Evolutionary conservation across 1,140 invertebrate genomes (phyloP), one percentile per base, ranked within the genome.

Genomic region (Atta cephalotes): DNA sequence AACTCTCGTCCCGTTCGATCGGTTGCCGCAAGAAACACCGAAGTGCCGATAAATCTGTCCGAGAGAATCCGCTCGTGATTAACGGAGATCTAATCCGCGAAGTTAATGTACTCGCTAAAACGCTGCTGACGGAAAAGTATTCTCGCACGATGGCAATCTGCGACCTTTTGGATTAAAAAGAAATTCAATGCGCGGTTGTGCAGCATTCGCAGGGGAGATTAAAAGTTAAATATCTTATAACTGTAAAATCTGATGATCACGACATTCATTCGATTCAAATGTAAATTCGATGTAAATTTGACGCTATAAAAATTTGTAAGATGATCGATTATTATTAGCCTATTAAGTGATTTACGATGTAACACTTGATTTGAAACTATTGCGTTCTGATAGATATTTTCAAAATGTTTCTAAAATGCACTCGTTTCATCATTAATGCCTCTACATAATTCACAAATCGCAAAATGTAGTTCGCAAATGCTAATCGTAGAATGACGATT

Each of bases 31-130:
- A 70, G 28, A 58, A 81, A 62, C n/a, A 31, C n/a, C 12, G 7
- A 49, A 49, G 14, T 18, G n/a, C 39, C 58, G 56, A 77, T 60
- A 62, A 77, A 76, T 72, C 28, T 58, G 21, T 56, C 51, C 21
- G 62, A 53, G 53, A 76, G 39, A 45, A 68, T 51, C 21, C 25
- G 4, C 10, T 18, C 28, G 45, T 62, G 56, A 63, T 74, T 63
- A 58, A 9, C 58, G 16, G 58, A 58, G 56, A 80, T 87, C 72
- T 85, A 84, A 85, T 89, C 74, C 77, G 74, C 62, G 53, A 87
- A 71, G 72, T 56, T 87, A 87, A 89, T 84, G 85, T 72, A 70
- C 45, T 66, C 82, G 68, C 35, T 45, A 45, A 28, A 31, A 56
- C 21, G 21, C 25, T 45, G 70, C 5, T 82, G 85, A 87, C 51